A percentile compares a stretch with the other conserved stretches of the same genome.
Conservation (phyloP, 2,888 invertebrate species). For the Cabera pusaria region DNA sequence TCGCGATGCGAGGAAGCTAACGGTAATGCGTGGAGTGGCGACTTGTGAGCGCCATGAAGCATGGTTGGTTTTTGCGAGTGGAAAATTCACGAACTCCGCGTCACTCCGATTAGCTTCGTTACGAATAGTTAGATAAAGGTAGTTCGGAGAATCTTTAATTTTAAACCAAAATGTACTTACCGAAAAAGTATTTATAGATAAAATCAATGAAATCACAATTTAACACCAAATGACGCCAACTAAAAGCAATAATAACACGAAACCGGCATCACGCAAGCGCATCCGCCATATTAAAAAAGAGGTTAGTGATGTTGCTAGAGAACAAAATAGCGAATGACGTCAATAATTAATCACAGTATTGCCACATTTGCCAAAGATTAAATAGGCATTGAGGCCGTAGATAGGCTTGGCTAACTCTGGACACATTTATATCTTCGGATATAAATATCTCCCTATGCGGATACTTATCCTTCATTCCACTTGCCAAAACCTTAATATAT, state of each 20-base stretch:
- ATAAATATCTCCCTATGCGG: too few species aligned
- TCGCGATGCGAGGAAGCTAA: conserved; percentile 42
- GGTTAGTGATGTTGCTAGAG: conserved; percentile 52
- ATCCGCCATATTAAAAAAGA: conserved; percentile 73
- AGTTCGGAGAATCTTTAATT: too few species aligned
- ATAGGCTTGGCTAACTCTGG: too few species aligned
- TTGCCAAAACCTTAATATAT: too few species aligned
- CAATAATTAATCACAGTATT: too few species aligned
- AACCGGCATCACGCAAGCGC: conserved; percentile 83
- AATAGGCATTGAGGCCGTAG: too few species aligned
- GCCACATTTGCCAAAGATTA: too few species aligned
- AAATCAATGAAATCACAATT: conserved; percentile 55
- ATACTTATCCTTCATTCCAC: too few species aligned
- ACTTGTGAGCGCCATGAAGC: conserved; percentile 67
- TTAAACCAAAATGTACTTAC: conserved; percentile 45
- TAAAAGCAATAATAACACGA: conserved; percentile 72
- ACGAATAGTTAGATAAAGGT: too few species aligned
- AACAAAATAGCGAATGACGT: conserved; percentile 23
- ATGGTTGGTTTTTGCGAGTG: conserved; percentile 68
- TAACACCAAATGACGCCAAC: conserved; percentile 68
- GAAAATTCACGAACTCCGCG: conserved; percentile 63
- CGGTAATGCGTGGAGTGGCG: conserved; percentile 56
- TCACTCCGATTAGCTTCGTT: conserved; percentile 32
- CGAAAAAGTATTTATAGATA: conserved; percentile 42
- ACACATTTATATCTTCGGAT: too few species aligned